Base-by-base conservation (phyloP, 2,888 invertebrate species). In the Scrobipalpa atriplicella region DNA sequence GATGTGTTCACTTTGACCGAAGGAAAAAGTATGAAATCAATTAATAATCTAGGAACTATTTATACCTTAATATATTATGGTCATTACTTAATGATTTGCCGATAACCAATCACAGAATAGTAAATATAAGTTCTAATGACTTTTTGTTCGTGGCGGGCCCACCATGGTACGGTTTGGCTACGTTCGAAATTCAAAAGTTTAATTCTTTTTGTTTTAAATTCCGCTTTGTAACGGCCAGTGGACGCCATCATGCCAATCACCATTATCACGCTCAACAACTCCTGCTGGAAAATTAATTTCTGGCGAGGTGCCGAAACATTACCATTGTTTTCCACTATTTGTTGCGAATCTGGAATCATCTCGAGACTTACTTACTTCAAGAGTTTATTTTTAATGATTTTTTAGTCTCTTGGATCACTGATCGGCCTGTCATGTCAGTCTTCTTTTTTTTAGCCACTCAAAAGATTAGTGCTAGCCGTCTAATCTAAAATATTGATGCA, bases 281-380 rank as follows among this genome's bases (percentile, higher is more conserved):
- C 62, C 16, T 43, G 62, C 11, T 18, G n/a, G 62, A 56, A 54
- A 66, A 62, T 62, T 66, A 66, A 66, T 64, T 62, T 63, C 58
- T n/a, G 21, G 11, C 29, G 54, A 41, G 21, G 19, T 38, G 39
- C 51, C 62, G 62, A 29, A 54, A 62, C 36, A 51, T 51, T 36
- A 21, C 11, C 16, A 56, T 61, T 54, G 41, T 43, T 29, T 18
- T 61, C 29, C 16, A 54, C 8, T 29, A 54, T 68, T 67, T 68
- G 70, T 70, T 72, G 67, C 70, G 69, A 70, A 73, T 76, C 76
- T 80, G 54, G 21, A 19, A 21, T 47, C 16, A 5, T 8, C 7
- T 47, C 5, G n/a, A 13, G n/a, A n/a, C n/a, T n/a, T n/a, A n/a
- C n/a, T n/a, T n/a, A n/a, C n/a, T n/a, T n/a, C n/a, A n/a, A n/a